Evolutionary conservation across 2,888 invertebrate species (phyloP).

Genomic region (Sycophila texana): DNA sequence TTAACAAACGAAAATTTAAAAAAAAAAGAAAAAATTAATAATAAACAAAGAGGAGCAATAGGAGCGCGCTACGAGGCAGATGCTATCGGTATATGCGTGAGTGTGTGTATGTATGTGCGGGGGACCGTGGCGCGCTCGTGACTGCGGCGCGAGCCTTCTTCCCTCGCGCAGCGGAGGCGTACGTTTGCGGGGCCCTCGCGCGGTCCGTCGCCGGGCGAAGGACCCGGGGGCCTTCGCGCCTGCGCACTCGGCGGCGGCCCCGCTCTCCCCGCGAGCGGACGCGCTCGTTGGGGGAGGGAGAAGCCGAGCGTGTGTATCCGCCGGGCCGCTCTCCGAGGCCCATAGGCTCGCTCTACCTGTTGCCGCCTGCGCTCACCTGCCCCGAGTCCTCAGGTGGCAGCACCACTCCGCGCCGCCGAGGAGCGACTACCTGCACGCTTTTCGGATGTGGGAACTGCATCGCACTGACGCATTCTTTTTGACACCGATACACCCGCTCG

Average conservation of each 20-base stretch:
- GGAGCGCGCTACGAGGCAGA: too few species aligned
- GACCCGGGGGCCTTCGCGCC: constrained; percentile 52
- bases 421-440: background rate
- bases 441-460: background rate
- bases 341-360: constrained; percentile 23
- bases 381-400: constrained; percentile 52
- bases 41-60: too few species aligned
- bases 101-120: background rate
- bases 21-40: too few species aligned
- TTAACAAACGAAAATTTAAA: background rate
- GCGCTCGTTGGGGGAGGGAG: background rate
- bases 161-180: constrained; percentile 63
- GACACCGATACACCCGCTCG: background rate
- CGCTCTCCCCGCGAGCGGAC: background rate
- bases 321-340: background rate
- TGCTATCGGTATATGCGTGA: background rate
- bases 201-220: constrained; percentile 46
- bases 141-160: constrained; percentile 61
- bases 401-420: constrained; percentile 23
- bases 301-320: background rate
- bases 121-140: constrained; percentile 25
- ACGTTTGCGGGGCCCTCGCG: constrained; percentile 67
- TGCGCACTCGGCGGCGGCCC: constrained; percentile 28
- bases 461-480: too few species aligned
- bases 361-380: constrained; percentile 49